Evolutionary conservation across 1,140 invertebrate species (phyloP), one percentile per base, ranked within the genome.

Genomic region (Aphaenogaster floridana): DNA sequence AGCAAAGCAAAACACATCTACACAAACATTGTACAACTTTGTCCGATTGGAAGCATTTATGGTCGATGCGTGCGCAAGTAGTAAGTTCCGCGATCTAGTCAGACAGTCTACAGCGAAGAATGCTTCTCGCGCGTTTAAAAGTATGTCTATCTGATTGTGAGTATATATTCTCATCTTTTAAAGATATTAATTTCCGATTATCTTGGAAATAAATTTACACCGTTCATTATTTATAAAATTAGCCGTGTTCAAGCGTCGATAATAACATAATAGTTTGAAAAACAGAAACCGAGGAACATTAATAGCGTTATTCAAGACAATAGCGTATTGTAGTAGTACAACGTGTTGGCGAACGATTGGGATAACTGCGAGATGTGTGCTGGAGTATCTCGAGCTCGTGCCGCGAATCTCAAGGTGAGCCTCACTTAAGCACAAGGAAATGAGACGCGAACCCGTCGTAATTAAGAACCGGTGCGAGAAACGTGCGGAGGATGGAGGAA

Each of bases 41-140:
- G 3, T 48, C 6, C 6, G 50, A 45, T 21, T 57, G 42, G 28
- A 15, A 61, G 34, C 50, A 34, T 59, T 45, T 77, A 61, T 61
- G 66, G 15, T 48, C 34, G 54, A 83, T 83, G 80, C 39, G 52
- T 59, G 52, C 28, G 68, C 54, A 84, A 84, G 80, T 84, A 84
- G 80, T 84, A 84, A 84, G 69, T 61, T 74, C 54, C 28, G 42
- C 34, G 17, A 74, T 76, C 54, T 63, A 84, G 80, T 84, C 80
- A 74, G 80, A 84, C 80, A 45, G 34, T 72, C 17, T 48, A 57
- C 42, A 11, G n/a, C 54, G 28, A 50, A 8, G 39, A 59, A 57
- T 17, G 52, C 21, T 34, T 69, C 36, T 45, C n/a, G 13, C 2
- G 36, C 13, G 8, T n/a, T 81, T 81, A 45, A 57, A 63, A 63